Evolutionary conservation across 2,888 invertebrate genomes (phyloP).

Genomic region (Patella caerulea): DNA sequence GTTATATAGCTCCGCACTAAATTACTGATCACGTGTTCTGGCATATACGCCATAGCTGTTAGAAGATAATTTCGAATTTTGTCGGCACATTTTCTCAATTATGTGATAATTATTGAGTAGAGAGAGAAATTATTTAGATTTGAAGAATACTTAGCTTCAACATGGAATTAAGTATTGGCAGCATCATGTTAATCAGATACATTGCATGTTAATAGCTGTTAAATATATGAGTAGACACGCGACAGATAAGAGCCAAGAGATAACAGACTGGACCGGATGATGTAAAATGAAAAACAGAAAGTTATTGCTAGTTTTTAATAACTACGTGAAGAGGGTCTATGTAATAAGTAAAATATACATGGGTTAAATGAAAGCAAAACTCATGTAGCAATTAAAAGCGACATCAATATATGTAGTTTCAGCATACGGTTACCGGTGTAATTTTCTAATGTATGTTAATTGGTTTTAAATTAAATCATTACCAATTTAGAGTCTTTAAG

Average conservation of each 20-base stretch:
- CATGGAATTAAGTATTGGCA: constrained; percentile 3
- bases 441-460: too few relatives aligned
- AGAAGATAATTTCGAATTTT: constrained; percentile 6
- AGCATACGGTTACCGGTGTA: too few relatives aligned
- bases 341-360: too few relatives aligned
- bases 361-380: too few relatives aligned
- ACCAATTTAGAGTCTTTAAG: too few relatives aligned
- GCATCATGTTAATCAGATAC: not conserved
- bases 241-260: constrained; percentile 4
- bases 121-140: not conserved
- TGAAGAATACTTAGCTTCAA: constrained; percentile 7
- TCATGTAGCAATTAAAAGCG: too few relatives aligned
- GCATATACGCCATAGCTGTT: not conserved
- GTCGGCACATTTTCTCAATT: constrained; percentile 10
- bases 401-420: too few relatives aligned
- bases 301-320: not conserved
- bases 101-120: not conserved
- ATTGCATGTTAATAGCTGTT: constrained; percentile 4
- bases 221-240: constrained; percentile 7
- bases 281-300: not conserved
- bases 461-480: too few relatives aligned
- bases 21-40: constrained; percentile 7
- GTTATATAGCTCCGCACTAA: constrained; percentile 6
- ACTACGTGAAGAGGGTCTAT: too few relatives aligned
- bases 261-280: constrained; percentile 8